These are phyloP conservation scores for Hyppa rectilinea DNA, from an alignment of 2,888 invertebrate genomes.

Conservation along the genomic window DNA sequence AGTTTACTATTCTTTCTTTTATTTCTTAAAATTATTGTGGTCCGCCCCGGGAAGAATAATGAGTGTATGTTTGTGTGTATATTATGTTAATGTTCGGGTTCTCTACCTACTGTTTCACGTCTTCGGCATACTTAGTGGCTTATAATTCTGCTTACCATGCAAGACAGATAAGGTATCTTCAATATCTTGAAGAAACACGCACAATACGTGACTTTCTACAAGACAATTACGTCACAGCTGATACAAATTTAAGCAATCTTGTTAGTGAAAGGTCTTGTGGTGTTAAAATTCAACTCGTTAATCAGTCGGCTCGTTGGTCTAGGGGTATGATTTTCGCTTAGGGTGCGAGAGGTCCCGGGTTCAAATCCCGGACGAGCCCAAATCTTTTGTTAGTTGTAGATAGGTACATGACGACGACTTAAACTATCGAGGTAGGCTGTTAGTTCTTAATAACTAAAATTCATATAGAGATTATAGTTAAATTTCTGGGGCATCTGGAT, in stretches of 20 bases:
- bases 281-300: background rate
- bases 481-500: too few relatives aligned
- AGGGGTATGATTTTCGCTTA: constrained; percentile 91
- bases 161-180: background rate
- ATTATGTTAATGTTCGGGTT: background rate
- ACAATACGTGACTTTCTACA: constrained; percentile 11
- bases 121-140: too few relatives aligned
- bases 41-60: too few relatives aligned
- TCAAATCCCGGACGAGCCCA: constrained; percentile 90
- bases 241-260: constrained; percentile 7
- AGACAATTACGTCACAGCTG: constrained; percentile 9
- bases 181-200: background rate
- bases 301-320: constrained; percentile 70
- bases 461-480: too few relatives aligned
- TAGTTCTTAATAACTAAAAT: background rate
- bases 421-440: too few relatives aligned
- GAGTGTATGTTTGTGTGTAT: too few relatives aligned
- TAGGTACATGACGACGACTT: background rate
- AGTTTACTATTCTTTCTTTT: background rate
- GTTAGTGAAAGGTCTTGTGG: constrained; percentile 8
- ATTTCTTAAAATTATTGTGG: too few relatives aligned
- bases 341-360: constrained; percentile 91
- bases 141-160: background rate
- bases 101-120: background rate
- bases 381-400: background rate